Base-by-base conservation (phyloP, 2,888 invertebrate species). In the Acleris sparsana region DNA sequence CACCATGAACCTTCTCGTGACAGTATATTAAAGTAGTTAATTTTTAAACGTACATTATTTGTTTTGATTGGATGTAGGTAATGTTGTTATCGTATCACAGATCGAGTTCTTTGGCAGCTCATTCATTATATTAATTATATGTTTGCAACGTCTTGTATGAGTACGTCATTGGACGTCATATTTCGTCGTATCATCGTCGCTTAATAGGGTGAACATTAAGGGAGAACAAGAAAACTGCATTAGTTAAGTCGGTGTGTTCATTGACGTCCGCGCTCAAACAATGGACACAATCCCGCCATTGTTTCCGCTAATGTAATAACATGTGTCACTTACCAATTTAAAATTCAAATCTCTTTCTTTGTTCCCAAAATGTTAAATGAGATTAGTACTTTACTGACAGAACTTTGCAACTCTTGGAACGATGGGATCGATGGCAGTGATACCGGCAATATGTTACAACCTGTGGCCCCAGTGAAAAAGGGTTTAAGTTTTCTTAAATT, bases 311-410 rank as follows among this genome's bases (percentile, higher is more conserved):
- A 69, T 66, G 62, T 59, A 66, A 66, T 85, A 86, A 85, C 80
- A 75, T 85, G 83, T 85, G 85, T 86, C 87, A 84, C 79, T 76
- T 76, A 67, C 75, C 71, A 70, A 87, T 89, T 89, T 87, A 85
- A 84, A 88, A 77, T 89, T 84, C 84, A 86, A 89, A 88, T 88
- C 67, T 79, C 79, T 77, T 55, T 64, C 67, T 69, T 72, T 72
- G 71, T 69, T 64, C 70, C 57, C 63, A 33, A 67, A 70, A 69
- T 70, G 68, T 65, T 46, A 62, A 62, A 57, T 56, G 63, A 67
- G 70, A 72, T 72, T 70, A 65, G 57, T 66, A 64, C 16, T 70
- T 69, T 62, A 59, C 59, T 64, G 67, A 44, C 46, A 29, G 48
- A 43, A 11, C 53, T 39, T 39, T 13, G 39, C 13, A 17, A 39